phyloP scores from a whole-genome alignment of 2,113 vertebrate genomes.

The Damaliscus lunatus region DNA sequence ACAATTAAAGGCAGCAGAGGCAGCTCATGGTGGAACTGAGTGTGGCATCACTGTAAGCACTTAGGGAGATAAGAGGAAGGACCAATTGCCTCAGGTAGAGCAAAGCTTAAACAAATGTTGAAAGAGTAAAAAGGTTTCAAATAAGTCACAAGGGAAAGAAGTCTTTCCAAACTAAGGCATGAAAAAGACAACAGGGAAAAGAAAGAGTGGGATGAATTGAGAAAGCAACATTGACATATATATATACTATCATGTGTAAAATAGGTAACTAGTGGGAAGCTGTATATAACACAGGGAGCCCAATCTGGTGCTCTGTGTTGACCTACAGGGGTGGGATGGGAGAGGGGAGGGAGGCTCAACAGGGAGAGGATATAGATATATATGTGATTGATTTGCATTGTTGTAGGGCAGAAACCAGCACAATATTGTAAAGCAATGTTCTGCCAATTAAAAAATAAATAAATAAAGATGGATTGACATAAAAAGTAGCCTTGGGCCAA shows the following conservation, averaged over 20 bases:
- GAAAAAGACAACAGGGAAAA: neutral
- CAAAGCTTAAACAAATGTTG: neutral
- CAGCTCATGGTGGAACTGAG: neutral
- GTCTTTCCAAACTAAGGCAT: neutral
- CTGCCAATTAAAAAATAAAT: neutral
- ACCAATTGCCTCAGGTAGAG: neutral
- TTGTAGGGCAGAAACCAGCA: neutral
- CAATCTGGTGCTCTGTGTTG: neutral
- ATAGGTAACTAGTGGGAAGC: neutral
- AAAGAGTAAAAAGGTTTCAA: neutral
- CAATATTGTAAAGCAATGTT: neutral
- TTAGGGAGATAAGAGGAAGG: neutral
- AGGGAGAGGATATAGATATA: neutral
- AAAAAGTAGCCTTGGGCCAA: neutral
- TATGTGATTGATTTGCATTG: neutral
- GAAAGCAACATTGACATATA: neutral
- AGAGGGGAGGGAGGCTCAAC: neutral
- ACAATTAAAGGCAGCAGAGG: neutral
- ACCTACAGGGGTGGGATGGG: neutral
- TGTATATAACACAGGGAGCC: neutral
- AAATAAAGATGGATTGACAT: neutral
- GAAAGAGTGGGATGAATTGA: neutral
- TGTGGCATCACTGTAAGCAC: neutral
- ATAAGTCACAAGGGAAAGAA: neutral
- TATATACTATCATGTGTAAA: neutral